Percentiles rank a stretch among this genome's conserved stretches.
Evolutionary conservation across 2,888 invertebrate species (phyloP).

Genomic region (Dexiosoma caninum): DNA sequence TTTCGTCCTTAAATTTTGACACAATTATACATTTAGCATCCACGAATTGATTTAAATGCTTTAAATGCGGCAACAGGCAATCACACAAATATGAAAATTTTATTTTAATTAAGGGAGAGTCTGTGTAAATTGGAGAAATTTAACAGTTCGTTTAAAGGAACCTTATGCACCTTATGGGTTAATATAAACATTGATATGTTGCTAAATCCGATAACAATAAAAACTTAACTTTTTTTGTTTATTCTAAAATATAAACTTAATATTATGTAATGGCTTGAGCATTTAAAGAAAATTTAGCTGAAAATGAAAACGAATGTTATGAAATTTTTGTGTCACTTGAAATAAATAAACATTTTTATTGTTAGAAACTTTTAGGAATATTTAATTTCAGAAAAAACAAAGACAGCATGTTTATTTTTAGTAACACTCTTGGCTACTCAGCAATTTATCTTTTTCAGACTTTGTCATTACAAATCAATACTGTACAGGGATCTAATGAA

Average conservation of each 20-base stretch:
- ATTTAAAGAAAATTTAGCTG: neutral
- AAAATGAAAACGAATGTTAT: neutral
- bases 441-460: neutral
- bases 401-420: neutral
- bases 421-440: neutral
- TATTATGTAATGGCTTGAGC: slow-evolving; percentile 32
- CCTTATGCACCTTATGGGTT: too few species aligned
- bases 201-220: neutral
- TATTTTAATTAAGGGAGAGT: too few species aligned
- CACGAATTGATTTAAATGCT: too few species aligned
- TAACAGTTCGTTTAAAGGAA: too few species aligned
- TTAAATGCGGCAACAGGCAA: too few species aligned
- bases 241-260: slow-evolving; percentile 1
- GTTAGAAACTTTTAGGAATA: neutral
- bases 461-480: slow-evolving; percentile 4
- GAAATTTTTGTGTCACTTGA: neutral
- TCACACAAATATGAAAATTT: too few species aligned
- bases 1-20: too few species aligned
- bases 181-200: slow-evolving; percentile 16
- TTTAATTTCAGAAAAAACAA: neutral
- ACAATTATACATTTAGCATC: too few species aligned
- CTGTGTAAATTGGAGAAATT: too few species aligned
- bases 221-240: too few species aligned
- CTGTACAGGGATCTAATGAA: slow-evolving; percentile 28
- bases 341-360: slow-evolving; percentile 24